Percentiles rank a stretch among this genome's conserved stretches.
phyloP scores from a whole-genome alignment of 2,888 invertebrate species.

The Pherbina coryleti region DNA sequence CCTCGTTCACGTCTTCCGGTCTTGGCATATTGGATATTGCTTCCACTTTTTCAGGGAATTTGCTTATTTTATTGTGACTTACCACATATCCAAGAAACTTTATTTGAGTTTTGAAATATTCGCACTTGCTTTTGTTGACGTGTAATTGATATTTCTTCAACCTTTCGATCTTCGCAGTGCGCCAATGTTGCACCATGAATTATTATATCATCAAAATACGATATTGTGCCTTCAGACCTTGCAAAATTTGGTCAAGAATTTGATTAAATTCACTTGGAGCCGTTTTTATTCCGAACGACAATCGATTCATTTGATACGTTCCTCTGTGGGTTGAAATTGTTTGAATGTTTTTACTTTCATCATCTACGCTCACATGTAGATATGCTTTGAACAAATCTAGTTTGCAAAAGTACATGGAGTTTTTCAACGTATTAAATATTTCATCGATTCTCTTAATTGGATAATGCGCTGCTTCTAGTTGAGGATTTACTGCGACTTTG shows the following conservation, averaged over 20 bases:
- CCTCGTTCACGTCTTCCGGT: slow-evolving; percentile 18
- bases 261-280: slow-evolving; percentile 39
- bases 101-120: slow-evolving; percentile 30
- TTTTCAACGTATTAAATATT: slow-evolving; percentile 49
- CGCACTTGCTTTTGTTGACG: slow-evolving; percentile 34
- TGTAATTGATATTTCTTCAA: background rate
- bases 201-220: slow-evolving; percentile 37
- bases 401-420: slow-evolving; percentile 51
- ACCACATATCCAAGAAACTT: slow-evolving; percentile 32
- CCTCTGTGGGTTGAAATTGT: slow-evolving; percentile 38
- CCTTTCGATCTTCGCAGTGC: background rate
- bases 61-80: slow-evolving; percentile 35
- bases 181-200: slow-evolving; percentile 30
- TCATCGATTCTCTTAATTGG: slow-evolving; percentile 46
- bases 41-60: slow-evolving; percentile 10
- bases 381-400: slow-evolving; percentile 56
- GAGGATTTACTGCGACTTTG: slow-evolving; percentile 44
- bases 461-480: slow-evolving; percentile 36
- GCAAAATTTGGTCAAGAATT: slow-evolving; percentile 39
- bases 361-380: slow-evolving; percentile 42
- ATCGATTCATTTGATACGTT: slow-evolving; percentile 39
- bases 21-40: slow-evolving; percentile 1
- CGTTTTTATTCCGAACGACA: slow-evolving; percentile 40
- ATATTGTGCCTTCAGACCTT: slow-evolving; percentile 25
- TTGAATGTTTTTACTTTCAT: slow-evolving; percentile 33